Evolutionary conservation across 2,888 invertebrate genomes (phyloP), one percentile per base, ranked within the genome.

Genomic region (Drosophila kanekoi): DNA sequence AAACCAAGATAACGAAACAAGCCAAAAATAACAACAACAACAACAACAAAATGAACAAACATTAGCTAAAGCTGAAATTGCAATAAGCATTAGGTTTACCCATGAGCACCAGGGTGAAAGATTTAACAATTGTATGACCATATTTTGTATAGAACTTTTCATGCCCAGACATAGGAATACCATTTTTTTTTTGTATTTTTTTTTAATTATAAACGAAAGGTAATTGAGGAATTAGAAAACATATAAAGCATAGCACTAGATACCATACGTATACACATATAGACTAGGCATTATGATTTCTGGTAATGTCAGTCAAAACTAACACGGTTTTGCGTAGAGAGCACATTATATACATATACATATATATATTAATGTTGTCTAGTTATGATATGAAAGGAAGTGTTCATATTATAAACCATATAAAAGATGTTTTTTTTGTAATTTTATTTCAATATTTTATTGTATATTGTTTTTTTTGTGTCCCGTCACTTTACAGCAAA

Each of bases 111-210:
- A 49, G 58, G 32, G 40, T 72, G 58, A 53, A 78, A 62, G 41
- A 73, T 57, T 44, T 57, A 61, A 44, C 51, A 51, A 58, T 58
- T 58, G 14, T 38, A 60, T 45, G 52, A 58, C 56, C 47, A 66
- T 79, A 86, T 82, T 81, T 81, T 81, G 79, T 81, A 87, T 62
- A 84, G 56, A 49, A 61, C 66, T 81, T 87, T 87, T 81, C 64
- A 73, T 68, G 70, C 40, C 59, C 52, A 59, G 47, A 51, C 51
- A 62, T 67, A 59, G 53, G 48, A 49, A 49, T 35, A 62, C 53
- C 23, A 35, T 4, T 33, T 43, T 33, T 53, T 41, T 54, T 53
- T 62, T 60, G 28, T 64, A 35, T 61, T 32, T 45, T 48, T 40
- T 56, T 41, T 66, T 44, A 53, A 45, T 48, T 38, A 32, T 53